These are phyloP conservation scores for Neoaliturus tenellus DNA, from an alignment of 2,888 invertebrate species.

Conservation along the genomic window DNA sequence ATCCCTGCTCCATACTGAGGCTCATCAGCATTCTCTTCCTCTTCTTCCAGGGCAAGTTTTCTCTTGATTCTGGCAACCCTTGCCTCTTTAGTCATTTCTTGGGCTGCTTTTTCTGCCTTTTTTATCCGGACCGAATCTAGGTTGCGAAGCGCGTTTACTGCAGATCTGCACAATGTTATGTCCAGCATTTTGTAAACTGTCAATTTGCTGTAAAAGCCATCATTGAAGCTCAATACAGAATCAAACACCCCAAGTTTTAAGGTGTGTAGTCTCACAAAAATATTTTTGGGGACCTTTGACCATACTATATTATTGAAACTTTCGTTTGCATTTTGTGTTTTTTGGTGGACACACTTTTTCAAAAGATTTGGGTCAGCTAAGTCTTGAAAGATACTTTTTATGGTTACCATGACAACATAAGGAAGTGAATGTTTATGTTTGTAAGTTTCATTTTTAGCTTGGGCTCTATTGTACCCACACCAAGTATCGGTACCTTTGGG, in stretches of 20 bases:
- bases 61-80: constrained; percentile 39
- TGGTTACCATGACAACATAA: neutral
- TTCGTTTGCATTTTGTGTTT: neutral
- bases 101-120: constrained; percentile 33
- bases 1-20: constrained; percentile 32
- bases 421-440: constrained; percentile 12
- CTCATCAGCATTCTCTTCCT: constrained; percentile 38
- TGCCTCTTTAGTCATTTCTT: constrained; percentile 31
- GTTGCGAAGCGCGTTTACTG: constrained; percentile 37
- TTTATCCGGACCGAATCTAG: neutral
- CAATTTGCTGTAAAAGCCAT: constrained; percentile 34
- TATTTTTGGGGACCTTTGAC: constrained; percentile 30
- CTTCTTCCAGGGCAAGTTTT: constrained; percentile 42
- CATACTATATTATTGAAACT: constrained; percentile 37
- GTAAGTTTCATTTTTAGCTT: neutral
- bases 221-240: constrained; percentile 16
- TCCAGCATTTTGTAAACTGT: constrained; percentile 17
- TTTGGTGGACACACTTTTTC: constrained; percentile 5
- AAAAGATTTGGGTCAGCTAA: neutral
- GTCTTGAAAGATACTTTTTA: constrained; percentile 37
- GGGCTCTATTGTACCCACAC: constrained; percentile 4
- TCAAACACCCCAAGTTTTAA: constrained; percentile 23
- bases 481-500: constrained; percentile 12
- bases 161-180: constrained; percentile 11
- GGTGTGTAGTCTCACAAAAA: constrained; percentile 34